Evolutionary conservation across 2,113 vertebrate genomes (phyloP), one percentile per base, ranked within the genome.

Genomic region (Nerophis ophidion): DNA sequence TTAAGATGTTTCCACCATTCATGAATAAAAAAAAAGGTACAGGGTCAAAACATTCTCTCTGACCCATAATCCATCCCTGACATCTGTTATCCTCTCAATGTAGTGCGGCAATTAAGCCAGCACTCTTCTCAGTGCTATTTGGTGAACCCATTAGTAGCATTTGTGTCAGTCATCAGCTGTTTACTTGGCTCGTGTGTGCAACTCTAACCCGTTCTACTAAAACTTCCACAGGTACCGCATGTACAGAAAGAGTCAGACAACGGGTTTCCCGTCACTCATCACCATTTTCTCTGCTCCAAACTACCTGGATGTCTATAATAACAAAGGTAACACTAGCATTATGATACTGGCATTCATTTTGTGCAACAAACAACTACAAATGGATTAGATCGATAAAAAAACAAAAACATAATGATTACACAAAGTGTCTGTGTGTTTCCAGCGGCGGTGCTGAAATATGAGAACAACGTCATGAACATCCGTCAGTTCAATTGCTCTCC

Each of bases 391-490:
- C 5, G 8, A 16, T 19, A 7, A 5, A 17, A 44, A 8, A 45
- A 44, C 19, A 45, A 17, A 7, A 36, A 8, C n/a, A 8, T 8
- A 15, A n/a, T 19, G 55, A 57, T n/a, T 48, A 47, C 12, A 42
- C 19, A 13, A 57, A 17, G 19, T 71, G 35, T 71, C 44, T 66
- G 52, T 81, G 40, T 72, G 44, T 62, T 19, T 67, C 1, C 61
- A 91, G 90, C 90, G 57, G 91, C 90, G 1, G 90, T 91, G 66
- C 78, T 92, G n/a, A 92, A 92, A 75, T 91, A 92, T 11, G 91
- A 92, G 67, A 92, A 92, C 78, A 92, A 92, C 8, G 91, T 92
- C 68, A 92, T 92, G 91, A 92, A 91, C 82, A 92, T 92, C 67
- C 90, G 91, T 11, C 91, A 92, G 83, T 91, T 92, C 80, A 92